Percentiles rank a stretch among this genome's conserved stretches.
phyloP scores from a whole-genome alignment of 2,797 vertebrate genomes.

The Spea hammondii region DNA sequence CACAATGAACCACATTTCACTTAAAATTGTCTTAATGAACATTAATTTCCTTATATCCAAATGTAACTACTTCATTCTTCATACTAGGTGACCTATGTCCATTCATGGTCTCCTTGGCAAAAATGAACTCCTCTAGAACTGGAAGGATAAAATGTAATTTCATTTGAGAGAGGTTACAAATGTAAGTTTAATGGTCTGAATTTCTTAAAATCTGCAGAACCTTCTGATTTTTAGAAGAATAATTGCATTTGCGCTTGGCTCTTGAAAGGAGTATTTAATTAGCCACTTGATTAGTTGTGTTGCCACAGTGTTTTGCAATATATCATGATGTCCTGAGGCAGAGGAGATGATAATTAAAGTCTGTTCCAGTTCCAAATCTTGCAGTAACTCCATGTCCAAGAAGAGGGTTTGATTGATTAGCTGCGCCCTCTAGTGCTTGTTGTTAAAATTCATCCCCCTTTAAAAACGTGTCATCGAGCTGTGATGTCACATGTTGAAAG shows the following conservation, averaged over 20 bases:
- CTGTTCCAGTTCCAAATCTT: background rate
- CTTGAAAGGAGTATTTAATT: background rate
- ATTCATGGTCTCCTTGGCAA: no score
- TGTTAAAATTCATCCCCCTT: background rate
- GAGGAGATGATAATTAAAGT: conserved; percentile 32
- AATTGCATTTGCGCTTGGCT: background rate
- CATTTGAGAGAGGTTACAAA: no score
- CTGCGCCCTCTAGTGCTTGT: conserved; percentile 67
- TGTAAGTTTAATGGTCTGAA: no score
- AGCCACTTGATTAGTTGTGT: conserved; percentile 14
- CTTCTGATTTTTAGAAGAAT: no score
- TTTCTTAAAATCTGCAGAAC: no score
- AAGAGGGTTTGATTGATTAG: conserved; percentile 48
- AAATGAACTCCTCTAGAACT: no score
- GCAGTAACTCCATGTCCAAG: background rate
- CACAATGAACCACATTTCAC: no score
- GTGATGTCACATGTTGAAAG: conserved; percentile 65
- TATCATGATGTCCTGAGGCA: background rate
- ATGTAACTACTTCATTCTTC: no score
- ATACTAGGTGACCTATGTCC: no score
- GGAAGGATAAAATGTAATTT: no score
- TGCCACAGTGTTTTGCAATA: background rate
- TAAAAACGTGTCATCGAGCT: conserved; percentile 3
- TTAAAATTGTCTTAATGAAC: no score
- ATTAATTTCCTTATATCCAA: no score